phyloP scores from a whole-genome alignment of 2,797 vertebrate species.

The Heterohyrax brucei region DNA sequence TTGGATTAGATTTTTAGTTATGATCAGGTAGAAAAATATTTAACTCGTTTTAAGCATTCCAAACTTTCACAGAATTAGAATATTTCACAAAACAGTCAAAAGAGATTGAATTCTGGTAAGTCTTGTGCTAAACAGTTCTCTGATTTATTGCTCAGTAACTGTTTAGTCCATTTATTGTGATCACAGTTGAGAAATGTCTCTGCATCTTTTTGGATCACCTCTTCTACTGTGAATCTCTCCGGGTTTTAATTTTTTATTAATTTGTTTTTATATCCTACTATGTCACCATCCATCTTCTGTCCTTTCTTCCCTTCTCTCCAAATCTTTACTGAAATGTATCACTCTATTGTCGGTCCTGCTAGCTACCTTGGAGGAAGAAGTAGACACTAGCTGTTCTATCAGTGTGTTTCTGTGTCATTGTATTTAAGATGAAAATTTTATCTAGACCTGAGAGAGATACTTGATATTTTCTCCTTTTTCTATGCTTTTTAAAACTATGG shows the following conservation, averaged over 20 bases:
- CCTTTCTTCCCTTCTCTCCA: background rate
- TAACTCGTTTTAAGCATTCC: background rate
- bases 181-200: background rate
- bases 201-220: background rate
- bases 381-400: too few species aligned
- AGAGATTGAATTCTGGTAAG: background rate
- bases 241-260: background rate
- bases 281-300: background rate
- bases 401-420: background rate
- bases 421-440: background rate
- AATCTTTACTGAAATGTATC: background rate
- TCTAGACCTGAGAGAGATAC: background rate
- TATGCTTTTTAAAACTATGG: background rate
- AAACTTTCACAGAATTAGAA: constrained; percentile 18
- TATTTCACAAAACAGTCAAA: background rate
- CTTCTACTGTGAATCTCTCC: background rate
- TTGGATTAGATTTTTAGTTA: background rate
- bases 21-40: constrained; percentile 18
- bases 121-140: background rate
- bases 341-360: background rate
- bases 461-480: background rate
- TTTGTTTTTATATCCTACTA: background rate
- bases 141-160: background rate
- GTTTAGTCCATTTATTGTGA: background rate
- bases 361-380: background rate